Evolutionary conservation across 2,113 vertebrate species (phyloP), one percentile per base, ranked within the genome.

Genomic region (Crocuta crocuta): DNA sequence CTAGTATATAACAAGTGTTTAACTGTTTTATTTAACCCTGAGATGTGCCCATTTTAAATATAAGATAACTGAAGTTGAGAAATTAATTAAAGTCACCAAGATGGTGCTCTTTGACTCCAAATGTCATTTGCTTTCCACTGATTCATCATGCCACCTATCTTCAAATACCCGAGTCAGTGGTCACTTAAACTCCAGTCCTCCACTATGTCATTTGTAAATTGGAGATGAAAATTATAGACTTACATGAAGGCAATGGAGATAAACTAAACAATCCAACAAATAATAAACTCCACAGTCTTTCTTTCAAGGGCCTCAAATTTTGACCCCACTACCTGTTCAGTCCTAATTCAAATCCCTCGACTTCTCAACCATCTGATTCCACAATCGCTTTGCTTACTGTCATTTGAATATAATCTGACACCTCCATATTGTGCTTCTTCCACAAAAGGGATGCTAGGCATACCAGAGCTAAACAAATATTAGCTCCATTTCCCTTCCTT

Each of bases 341-440:
- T 61, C 63, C 74, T 79, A 84, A 79, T 58, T 84, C 89, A 87
- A 92, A 94, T 84, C 66, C 79, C 45, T 84, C 11, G 9, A 89
- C 55, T 78, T 89, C 48, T 91, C n/a, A 50, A 76, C 17, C 24
- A 21, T 73, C 76, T 35, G 85, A 96, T 91, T 93, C 71, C 53
- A 63, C n/a, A 95, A 94, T 21, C 31, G 12, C 73, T 97, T 93
- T 97, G 15, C 35, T 89, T 61, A 74, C 17, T 96, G 73, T 78
- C 87, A 68, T 84, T 8, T 85, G 80, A 96, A 95, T 50, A 76
- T 73, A 80, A 95, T 33, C 43, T 92, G 70, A 94, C 55, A 88
- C 86, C 71, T 91, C n/a, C 45, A 66, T 43, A 16, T 87, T 85
- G 45, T 39, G 24, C 33, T 84, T 95, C 79, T 95, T 68, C 74